A percentile compares a stretch with the other conserved stretches of the same genome.
phyloP scores from a whole-genome alignment of 2,113 vertebrate genomes.

The Zosterops hypoxanthus region DNA sequence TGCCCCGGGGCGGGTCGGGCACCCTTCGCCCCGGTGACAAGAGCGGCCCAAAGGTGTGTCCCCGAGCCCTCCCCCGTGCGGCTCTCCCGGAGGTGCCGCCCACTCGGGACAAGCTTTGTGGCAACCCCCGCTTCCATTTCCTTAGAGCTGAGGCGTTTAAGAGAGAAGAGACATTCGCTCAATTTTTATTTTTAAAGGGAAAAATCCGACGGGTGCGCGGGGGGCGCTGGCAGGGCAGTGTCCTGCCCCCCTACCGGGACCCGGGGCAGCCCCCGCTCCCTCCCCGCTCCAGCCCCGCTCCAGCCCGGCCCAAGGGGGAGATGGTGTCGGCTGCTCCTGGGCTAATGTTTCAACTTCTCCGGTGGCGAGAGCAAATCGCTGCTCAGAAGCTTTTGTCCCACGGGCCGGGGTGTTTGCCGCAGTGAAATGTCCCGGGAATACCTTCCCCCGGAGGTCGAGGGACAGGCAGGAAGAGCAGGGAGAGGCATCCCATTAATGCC shows the following conservation, averaged over 20 bases:
- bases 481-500: not conserved
- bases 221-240: not conserved
- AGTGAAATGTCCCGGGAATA: not conserved
- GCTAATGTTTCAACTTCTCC: not conserved
- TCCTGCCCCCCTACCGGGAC: too few species aligned
- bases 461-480: not conserved
- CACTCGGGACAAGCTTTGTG: not conserved
- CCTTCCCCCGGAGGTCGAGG: not conserved
- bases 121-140: not conserved
- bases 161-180: not conserved
- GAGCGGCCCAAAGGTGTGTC: rapidly evolving
- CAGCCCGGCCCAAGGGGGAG: not conserved
- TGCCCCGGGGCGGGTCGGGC: not conserved
- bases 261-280: not conserved
- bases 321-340: not conserved
- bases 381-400: not conserved
- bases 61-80: not conserved
- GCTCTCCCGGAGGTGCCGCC: not conserved
- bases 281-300: rapidly evolving
- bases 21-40: not conserved
- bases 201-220: rapidly evolving
- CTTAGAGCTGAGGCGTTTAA: not conserved
- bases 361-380: not conserved
- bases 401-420: not conserved
- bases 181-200: not conserved